These are phyloP conservation scores for Perizoma flavofasciatum DNA, from an alignment of 2,888 invertebrate species.

Conservation along the genomic window DNA sequence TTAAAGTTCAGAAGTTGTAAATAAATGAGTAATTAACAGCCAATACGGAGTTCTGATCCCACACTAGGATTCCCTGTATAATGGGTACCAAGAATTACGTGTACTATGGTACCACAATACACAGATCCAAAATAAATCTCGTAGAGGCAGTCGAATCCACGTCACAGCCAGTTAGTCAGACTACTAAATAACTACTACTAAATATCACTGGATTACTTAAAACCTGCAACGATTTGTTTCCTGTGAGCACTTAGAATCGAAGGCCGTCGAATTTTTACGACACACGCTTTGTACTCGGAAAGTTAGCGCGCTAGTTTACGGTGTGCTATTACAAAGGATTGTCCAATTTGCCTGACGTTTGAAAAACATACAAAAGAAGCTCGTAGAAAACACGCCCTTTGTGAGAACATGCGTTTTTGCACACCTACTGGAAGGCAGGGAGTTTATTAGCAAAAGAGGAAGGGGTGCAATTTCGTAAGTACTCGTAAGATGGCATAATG, in stretches of 20 bases:
- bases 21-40: no score
- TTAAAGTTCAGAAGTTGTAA: no score
- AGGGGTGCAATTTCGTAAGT: constrained; percentile 17
- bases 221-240: constrained; percentile 26
- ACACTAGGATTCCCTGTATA: no score
- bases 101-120: no score
- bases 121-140: no score
- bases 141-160: no score
- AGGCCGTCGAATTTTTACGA: constrained; percentile 30
- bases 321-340: constrained; percentile 39
- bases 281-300: constrained; percentile 30
- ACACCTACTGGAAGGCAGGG: constrained; percentile 35
- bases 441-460: constrained; percentile 34
- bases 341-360: constrained; percentile 43
- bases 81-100: no score
- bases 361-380: constrained; percentile 41
- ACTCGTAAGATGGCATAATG: constrained; percentile 2
- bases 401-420: constrained; percentile 39
- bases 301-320: constrained; percentile 36
- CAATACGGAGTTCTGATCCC: no score
- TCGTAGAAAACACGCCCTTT: constrained; percentile 34
- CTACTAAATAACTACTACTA: no score
- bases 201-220: constrained; percentile 7
- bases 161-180: no score
- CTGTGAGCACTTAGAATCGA: constrained; percentile 24